Percentiles rank a stretch among this genome's conserved stretches.
phyloP scores from a whole-genome alignment of 1,140 invertebrate genomes.

The Colletes gigas region DNA sequence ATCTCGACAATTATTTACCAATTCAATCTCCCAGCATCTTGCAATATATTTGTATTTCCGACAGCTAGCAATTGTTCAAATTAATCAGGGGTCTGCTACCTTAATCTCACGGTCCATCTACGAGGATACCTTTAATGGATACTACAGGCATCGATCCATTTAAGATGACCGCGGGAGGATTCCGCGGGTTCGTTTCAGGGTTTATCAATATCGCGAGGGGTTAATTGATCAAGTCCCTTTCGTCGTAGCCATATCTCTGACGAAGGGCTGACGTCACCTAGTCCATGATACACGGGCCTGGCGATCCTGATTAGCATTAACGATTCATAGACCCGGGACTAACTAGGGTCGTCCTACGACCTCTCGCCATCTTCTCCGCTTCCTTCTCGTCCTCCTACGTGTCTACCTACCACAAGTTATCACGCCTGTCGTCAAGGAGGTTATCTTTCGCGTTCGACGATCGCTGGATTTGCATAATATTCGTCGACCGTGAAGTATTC shows the following conservation, averaged over 20 bases:
- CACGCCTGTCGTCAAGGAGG: slow-evolving; percentile 64
- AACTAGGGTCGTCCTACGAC: slow-evolving; percentile 74
- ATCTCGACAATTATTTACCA: no score
- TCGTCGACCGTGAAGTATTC: slow-evolving; percentile 32
- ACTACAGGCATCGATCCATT: slow-evolving; percentile 15
- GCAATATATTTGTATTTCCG: no score
- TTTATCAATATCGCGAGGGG: slow-evolving; percentile 69
- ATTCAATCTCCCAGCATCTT: no score
- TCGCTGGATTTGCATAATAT: slow-evolving; percentile 75
- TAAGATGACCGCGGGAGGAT: slow-evolving; percentile 27
- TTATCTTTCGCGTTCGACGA: slow-evolving; percentile 72
- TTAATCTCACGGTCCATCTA: not conserved
- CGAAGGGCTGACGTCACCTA: slow-evolving; percentile 73
- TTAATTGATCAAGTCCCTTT: slow-evolving; percentile 76
- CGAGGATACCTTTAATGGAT: slow-evolving; percentile 11
- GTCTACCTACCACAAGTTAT: slow-evolving; percentile 61
- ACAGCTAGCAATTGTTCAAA: not conserved
- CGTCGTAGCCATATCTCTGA: slow-evolving; percentile 65
- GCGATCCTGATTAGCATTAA: slow-evolving; percentile 78
- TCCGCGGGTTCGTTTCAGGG: slow-evolving; percentile 47
- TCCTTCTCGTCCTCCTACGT: slow-evolving; percentile 52
- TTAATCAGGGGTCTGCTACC: not conserved
- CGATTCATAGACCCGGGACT: slow-evolving; percentile 75
- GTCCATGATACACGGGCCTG: slow-evolving; percentile 62
- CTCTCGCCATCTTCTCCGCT: slow-evolving; percentile 65